Evolutionary conservation across 2,888 invertebrate species (phyloP), one percentile per base, ranked within the genome.

Genomic region (Pandemis heparana): DNA sequence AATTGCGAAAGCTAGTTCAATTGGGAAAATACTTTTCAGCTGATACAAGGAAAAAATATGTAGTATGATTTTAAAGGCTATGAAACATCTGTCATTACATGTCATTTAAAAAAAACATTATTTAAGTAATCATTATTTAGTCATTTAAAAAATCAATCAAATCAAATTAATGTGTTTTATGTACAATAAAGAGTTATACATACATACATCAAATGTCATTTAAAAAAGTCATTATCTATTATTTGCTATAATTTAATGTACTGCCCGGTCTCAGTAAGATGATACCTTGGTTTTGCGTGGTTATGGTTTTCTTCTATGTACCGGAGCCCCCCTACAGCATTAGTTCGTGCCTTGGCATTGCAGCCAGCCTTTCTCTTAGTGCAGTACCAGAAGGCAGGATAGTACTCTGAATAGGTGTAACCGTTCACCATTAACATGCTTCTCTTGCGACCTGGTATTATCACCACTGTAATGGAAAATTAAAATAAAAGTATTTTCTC

Each of bases 401-500:
- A 81, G 70, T 86, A 87, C 72, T 87, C 81, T 0, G 89, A 88
- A 75, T 80, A 90, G 0, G 89, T 88, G 64, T 79, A 89, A 0
- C 86, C 84, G 69, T 88, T 87, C n/a, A 89, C 79, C 87, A 86
- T 87, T 2, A 89, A 76, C 75, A 88, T 71, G n/a, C 83, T 83
- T 66, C 82, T 83, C 43, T 79, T 82, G 12, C 81, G 82, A 66
- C 85, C 82, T 16, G 86, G 87, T 73, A 87, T 84, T 76, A 80
- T 74, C 0, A 75, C 8, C 7, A 87, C 87, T 86, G 81, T 10
- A 82, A 82, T 71, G 18, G 53, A 23, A 75, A 67, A 46, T 68
- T 16, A 6, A 63, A 18, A 18, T 62, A 43, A 12, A 14, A 63
- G 48, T 48, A 48, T 7, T 0, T 10, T n/a, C n/a, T n/a, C n/a